Evolutionary conservation across 2,888 invertebrate species (phyloP).

Genomic region (Amphipoea oculea): DNA sequence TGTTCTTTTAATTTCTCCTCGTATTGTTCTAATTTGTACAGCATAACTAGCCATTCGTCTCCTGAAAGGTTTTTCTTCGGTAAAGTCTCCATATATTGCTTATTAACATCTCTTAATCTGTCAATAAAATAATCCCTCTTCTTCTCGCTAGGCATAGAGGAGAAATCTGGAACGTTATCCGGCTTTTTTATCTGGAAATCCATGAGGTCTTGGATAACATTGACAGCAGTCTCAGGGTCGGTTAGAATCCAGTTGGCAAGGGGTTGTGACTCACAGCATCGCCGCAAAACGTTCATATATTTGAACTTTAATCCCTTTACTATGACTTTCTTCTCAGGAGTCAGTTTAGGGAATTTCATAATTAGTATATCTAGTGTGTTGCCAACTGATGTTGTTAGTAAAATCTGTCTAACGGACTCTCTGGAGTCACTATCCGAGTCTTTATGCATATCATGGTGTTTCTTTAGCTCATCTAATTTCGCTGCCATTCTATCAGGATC

Average conservation of each 20-base stretch:
- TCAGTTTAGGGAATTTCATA: constrained; percentile 82
- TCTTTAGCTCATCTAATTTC: constrained; percentile 79
- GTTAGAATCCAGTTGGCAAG: constrained; percentile 80
- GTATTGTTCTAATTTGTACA: constrained; percentile 82
- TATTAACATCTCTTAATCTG: constrained; percentile 80
- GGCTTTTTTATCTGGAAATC: constrained; percentile 76
- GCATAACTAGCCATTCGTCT: constrained; percentile 85
- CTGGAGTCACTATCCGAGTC: constrained; percentile 76
- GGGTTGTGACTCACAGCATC: constrained; percentile 83
- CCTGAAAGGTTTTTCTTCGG: constrained; percentile 81
- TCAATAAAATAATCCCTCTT: constrained; percentile 82
- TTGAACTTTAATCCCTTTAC: constrained; percentile 83
- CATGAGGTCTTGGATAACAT: constrained; percentile 83
- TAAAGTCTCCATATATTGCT: constrained; percentile 81
- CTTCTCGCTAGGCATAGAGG: constrained; percentile 73
- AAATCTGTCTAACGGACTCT: constrained; percentile 80
- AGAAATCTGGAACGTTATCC: constrained; percentile 77
- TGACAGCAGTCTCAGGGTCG: constrained; percentile 81
- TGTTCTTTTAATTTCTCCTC: constrained; percentile 81
- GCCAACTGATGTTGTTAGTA: constrained; percentile 79
- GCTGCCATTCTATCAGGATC: constrained; percentile 80
- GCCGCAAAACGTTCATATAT: constrained; percentile 81
- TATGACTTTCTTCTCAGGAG: constrained; percentile 79
- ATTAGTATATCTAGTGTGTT: constrained; percentile 83
- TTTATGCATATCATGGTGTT: constrained; percentile 73